A percentile compares a stretch with the other conserved stretches of the same genome.
These are phyloP conservation scores for Apis cerana DNA, from an alignment of 1,140 invertebrate genomes.

Conservation along the genomic window DNA sequence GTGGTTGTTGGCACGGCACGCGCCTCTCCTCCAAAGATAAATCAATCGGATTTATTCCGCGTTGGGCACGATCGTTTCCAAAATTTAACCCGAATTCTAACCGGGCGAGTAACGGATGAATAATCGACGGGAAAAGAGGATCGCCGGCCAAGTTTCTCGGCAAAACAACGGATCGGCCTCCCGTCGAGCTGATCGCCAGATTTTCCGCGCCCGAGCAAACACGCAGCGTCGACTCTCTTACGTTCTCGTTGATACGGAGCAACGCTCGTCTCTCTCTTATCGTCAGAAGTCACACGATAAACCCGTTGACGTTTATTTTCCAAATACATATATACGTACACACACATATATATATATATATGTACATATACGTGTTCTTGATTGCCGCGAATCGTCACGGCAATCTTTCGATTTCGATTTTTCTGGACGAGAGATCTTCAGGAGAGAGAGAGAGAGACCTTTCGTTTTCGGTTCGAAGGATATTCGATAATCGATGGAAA, in stretches of 20 bases:
- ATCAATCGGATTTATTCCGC: conserved; percentile 20
- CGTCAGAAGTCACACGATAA: conserved; percentile 65
- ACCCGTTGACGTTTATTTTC: conserved; percentile 61
- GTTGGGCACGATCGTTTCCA: background rate
- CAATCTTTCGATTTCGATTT: background rate
- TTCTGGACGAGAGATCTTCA: too few species aligned
- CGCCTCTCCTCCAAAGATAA: background rate
- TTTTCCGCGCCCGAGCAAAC: conserved; percentile 48
- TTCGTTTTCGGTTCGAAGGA: too few species aligned
- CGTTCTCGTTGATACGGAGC: conserved; percentile 59
- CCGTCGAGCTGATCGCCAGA: conserved; percentile 38
- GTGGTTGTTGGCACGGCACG: conserved; percentile 11
- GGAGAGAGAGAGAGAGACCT: too few species aligned
- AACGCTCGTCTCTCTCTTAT: conserved; percentile 57
- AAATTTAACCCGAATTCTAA: background rate
- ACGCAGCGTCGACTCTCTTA: conserved; percentile 52
- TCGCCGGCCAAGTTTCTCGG: background rate
- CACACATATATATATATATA: too few species aligned
- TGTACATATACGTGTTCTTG: background rate
- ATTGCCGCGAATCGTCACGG: background rate
- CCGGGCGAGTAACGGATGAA: background rate
- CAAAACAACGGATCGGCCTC: conserved; percentile 16
- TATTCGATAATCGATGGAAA: too few species aligned
- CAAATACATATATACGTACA: conserved; percentile 25
- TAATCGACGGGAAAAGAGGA: background rate